phyloP scores from a whole-genome alignment of 1,140 invertebrate species.

The Trichoplusia ni region DNA sequence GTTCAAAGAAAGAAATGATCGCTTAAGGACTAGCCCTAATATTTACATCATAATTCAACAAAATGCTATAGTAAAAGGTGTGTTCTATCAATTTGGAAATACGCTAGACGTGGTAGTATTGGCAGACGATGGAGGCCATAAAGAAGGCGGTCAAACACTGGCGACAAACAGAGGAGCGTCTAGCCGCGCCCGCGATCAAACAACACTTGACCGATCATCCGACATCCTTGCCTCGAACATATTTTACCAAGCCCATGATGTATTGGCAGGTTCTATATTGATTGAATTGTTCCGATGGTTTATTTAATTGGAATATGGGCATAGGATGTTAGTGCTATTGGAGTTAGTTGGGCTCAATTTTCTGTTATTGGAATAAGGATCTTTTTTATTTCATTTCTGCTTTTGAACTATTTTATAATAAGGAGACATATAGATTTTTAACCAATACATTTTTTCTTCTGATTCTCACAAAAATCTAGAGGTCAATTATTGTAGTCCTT shows the following conservation, averaged over 20 bases:
- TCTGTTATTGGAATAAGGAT: not conserved
- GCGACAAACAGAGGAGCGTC: constrained; percentile 67
- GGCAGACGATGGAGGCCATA: constrained; percentile 54
- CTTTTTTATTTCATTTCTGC: not conserved
- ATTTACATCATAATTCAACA: constrained; percentile 7
- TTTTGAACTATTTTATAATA: too few species aligned
- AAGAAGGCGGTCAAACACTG: constrained; percentile 70
- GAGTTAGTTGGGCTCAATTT: not conserved
- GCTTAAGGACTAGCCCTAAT: not conserved
- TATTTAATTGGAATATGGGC: constrained; percentile 10
- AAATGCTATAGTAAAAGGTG: constrained; percentile 13
- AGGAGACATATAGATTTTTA: too few species aligned
- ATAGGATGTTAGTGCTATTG: not conserved
- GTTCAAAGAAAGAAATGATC: not conserved
- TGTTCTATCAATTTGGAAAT: constrained; percentile 19
- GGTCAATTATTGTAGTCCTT: too few species aligned
- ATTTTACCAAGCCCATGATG: constrained; percentile 13
- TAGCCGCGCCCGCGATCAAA: constrained; percentile 53
- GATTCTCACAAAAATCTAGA: too few species aligned
- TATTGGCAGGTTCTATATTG: constrained; percentile 5
- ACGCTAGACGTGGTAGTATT: constrained; percentile 16
- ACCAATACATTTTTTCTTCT: too few species aligned
- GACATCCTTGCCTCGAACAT: constrained; percentile 47
- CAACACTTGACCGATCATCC: constrained; percentile 66
- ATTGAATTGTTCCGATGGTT: constrained; percentile 13